Conservation (phyloP, 2,113 vertebrate genomes). For the Odontesthes bonariensis region DNA sequence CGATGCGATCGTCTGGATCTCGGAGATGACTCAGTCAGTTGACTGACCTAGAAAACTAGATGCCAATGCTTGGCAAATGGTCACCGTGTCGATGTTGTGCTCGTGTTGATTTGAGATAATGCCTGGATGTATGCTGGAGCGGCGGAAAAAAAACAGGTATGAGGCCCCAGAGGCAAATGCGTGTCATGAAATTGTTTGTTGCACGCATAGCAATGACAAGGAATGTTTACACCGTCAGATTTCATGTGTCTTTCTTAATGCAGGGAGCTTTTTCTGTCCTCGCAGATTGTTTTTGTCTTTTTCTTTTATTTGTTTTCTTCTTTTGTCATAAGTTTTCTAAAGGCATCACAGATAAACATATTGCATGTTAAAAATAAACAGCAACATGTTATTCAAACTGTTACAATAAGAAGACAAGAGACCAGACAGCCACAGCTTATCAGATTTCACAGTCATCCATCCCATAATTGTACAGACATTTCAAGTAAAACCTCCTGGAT, state of each 20-base stretch:
- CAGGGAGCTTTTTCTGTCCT: neutral
- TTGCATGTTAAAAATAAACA: too few relatives aligned
- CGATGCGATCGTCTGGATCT: slow-evolving; percentile 7
- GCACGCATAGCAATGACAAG: neutral
- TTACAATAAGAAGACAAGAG: neutral
- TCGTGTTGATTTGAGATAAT: neutral
- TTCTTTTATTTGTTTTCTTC: neutral
- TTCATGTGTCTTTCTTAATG: neutral
- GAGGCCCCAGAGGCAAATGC: slow-evolving; percentile 20
- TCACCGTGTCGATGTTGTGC: neutral
- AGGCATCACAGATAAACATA: too few relatives aligned
- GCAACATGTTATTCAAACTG: neutral
- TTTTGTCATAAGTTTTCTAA: too few relatives aligned
- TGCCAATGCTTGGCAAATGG: neutral
- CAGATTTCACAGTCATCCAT: neutral
- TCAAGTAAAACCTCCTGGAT: neutral
- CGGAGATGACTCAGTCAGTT: slow-evolving; percentile 29
- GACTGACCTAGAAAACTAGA: slow-evolving; percentile 44
- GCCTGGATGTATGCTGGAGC: neutral
- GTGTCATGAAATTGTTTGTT: neutral
- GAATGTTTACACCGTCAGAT: neutral
- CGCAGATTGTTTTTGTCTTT: neutral
- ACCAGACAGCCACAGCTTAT: too few relatives aligned
- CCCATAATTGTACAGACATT: neutral
- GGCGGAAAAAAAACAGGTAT: slow-evolving; percentile 9